Evolutionary conservation across 2,113 vertebrate species (phyloP).

Genomic region (Fulica atra): DNA sequence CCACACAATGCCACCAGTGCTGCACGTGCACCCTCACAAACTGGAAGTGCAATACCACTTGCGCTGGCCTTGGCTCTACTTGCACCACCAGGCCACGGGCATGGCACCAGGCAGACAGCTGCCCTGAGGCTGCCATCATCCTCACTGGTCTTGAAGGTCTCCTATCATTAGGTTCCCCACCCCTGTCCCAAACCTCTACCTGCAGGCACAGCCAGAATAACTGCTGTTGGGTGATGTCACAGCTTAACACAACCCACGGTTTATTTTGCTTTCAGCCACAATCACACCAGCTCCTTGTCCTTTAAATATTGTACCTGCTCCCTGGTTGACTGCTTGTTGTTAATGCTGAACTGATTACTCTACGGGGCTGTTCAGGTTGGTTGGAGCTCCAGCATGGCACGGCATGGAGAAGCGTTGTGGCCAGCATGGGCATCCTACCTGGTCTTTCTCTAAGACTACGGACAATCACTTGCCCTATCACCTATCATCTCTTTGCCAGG

Average conservation of each 20-base stretch:
- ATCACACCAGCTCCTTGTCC: neutral
- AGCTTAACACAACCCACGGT: neutral
- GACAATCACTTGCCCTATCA: neutral
- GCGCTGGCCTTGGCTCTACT: neutral
- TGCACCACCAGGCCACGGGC: neutral
- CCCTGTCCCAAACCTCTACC: neutral
- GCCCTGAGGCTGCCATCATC: neutral
- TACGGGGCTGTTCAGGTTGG: too few relatives aligned
- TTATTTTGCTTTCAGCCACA: neutral
- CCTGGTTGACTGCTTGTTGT: neutral
- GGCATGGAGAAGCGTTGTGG: accelerated
- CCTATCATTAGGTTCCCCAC: neutral
- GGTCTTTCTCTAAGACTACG: neutral
- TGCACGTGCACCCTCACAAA: neutral
- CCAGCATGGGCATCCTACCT: neutral
- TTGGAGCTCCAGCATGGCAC: neutral
- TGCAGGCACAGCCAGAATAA: neutral
- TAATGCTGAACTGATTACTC: neutral
- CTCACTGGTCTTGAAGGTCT: neutral
- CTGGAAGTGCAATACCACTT: neutral
- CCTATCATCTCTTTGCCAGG: neutral
- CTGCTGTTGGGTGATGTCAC: too few relatives aligned
- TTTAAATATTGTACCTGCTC: neutral
- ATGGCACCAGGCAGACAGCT: neutral
- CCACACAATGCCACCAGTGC: accelerated